Base-by-base conservation (phyloP, 1,140 invertebrate species). In the Aphelenchoides avenae region DNA sequence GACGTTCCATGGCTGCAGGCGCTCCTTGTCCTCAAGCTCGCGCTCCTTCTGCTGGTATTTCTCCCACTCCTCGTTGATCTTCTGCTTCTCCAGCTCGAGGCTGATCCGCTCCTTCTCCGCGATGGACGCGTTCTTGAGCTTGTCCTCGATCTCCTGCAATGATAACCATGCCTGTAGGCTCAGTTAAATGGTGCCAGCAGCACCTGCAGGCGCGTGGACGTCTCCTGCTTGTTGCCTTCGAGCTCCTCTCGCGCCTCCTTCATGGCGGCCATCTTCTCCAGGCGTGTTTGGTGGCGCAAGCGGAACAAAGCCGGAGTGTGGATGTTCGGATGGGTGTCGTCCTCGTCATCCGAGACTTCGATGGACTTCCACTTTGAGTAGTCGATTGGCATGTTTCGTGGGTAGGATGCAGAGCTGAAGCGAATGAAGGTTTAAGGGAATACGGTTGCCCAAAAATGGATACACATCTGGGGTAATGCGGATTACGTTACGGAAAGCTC, bases 311-410 rank as follows among this genome's bases (percentile, higher is more conserved):
- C 95, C 30, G 91, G 89, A n/a, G n/a, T n/a, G n/a, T n/a, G n/a
- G n/a, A 99, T 95, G 77, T 98, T 98, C 42, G 94, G 94, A 83
- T 99, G 94, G 37, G 90, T 95, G 73, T 98, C 94, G 84, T 98
- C 94, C 37, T 68, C 65, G 42, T 68, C 65, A 48, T 68, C 65
- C 4, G 62, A 68, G 6, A 68, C 69, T 54, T 68, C 65, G 48
- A 68, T 68, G 27, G 43, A 59, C 20, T 71, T 68, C 65, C 65
- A 68, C 36, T 65, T 61, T 22, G 53, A 66, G 40, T 71, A 68
- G 51, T 71, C 68, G 34, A 64, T 64, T 6, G 64, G 64, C 62
- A 64, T 64, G n/a, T n/a, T n/a, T n/a, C n/a, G n/a, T n/a, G n/a
- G n/a, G n/a, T n/a, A n/a, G n/a, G n/a, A n/a, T n/a, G n/a, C n/a